Evolutionary conservation across 2,113 vertebrate species (phyloP).

Genomic region (Phasianus colchicus): DNA sequence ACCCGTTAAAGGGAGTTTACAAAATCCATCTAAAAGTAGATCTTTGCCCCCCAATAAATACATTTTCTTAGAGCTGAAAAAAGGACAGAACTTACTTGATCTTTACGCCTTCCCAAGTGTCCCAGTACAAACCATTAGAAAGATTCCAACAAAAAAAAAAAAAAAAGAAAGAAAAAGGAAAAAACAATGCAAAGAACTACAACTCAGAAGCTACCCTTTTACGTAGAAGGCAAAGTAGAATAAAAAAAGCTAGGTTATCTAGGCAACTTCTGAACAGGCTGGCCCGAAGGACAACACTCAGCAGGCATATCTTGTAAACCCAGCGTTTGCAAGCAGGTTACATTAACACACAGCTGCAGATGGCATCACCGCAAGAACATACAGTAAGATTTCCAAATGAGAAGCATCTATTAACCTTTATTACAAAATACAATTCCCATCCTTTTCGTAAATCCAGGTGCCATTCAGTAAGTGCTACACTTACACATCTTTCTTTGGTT

Average conservation of each 20-base stretch:
- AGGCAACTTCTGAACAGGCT: not conserved
- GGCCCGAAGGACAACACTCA: not conserved
- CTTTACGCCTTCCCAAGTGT: not conserved
- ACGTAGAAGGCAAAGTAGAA: not conserved
- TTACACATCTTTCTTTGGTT: not conserved
- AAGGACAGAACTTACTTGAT: not conserved
- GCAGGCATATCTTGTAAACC: rapidly evolving
- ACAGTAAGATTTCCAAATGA: rapidly evolving
- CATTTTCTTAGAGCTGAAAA: not conserved
- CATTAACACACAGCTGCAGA: not conserved
- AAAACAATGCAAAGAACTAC: no score
- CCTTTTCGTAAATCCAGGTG: not conserved
- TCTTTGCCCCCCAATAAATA: not conserved
- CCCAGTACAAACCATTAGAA: not conserved
- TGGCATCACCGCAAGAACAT: not conserved
- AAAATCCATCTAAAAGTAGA: not conserved
- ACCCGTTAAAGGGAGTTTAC: not conserved
- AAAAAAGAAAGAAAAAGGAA: no score
- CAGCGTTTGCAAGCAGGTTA: not conserved
- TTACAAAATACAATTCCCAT: not conserved
- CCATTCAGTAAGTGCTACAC: rapidly evolving
- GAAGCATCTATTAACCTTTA: not conserved
- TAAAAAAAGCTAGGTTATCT: not conserved
- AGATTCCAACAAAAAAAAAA: no score
- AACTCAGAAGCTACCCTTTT: not conserved